Evolutionary conservation across 2,113 vertebrate genomes (phyloP), one percentile per base, ranked within the genome.

Genomic region (Odontesthes bonariensis): DNA sequence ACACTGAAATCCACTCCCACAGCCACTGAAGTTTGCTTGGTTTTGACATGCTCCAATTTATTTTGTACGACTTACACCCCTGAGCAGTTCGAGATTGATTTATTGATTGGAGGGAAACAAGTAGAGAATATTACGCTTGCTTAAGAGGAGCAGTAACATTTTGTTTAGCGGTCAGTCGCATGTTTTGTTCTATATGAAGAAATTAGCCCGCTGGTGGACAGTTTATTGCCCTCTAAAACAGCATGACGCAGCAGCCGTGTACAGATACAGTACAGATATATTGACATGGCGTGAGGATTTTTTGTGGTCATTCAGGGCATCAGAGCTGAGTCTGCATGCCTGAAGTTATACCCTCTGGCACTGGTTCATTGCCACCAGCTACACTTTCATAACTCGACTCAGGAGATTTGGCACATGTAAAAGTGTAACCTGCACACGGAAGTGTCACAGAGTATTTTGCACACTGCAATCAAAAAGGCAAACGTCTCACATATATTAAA

Each of bases 1-100:
- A 69, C 79, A 78, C 74, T 76, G 61, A 79, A 73, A 75, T 63
- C 59, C 76, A 63, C 81, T 72, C 40, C 69, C 72, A 81, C 69
- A 59, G 68, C 73, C 74, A 68, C 82, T 73, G 82, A 65, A 62
- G 35, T 64, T 65, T 75, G 70, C 27, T 83, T 76, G 8, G 8
- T 84, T 88, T 72, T 49, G 13, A 51, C 59, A 42, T 89, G 75
- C 75, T 69, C 3, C 19, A 59, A 19, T 61, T 69, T 9, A 33
- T 66, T 60, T 68, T 42, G 54, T 22, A 1, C 70, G 11, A 8
- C 46, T 6, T 8, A 38, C 77, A 82, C 56, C 67, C 75, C 44
- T 69, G 16, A 32, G 83, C 49, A 49, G 64, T 67, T 42, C 65
- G 33, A 65, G 44, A 52, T 27, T 13, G 20, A 55, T 51, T 74